Evolutionary conservation across 1,140 invertebrate species (phyloP), one percentile per base, ranked within the genome.

Genomic region (Drosophila auraria): DNA sequence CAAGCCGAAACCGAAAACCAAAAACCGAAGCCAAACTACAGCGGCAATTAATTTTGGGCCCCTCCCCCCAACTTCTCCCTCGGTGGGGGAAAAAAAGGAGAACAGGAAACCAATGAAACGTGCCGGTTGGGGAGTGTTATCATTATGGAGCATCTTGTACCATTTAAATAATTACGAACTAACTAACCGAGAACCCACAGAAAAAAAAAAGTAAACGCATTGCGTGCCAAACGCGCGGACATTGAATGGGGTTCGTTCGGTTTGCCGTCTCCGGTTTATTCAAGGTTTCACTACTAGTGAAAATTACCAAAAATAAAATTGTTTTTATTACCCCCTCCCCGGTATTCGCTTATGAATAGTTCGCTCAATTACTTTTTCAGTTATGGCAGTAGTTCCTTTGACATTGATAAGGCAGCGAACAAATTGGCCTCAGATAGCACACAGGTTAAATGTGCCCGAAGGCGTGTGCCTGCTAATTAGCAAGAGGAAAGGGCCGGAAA

Each of bases 161-260:
- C 73, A 87, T 89, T 87, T 89, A 87, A 87, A 89, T 87, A 87
- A 87, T 87, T 76, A 87, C 65, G 49, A 65, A 64, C 78, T 70
- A 79, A 80, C 70, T 64, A 76, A 73, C 56, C 58, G 50, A 64
- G 30, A 60, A 78, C n/a, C 33, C 14, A 77, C 73, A 45, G 50
- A 49, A 58, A 51, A 20, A 20, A 20, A 74, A 68, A 38, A 47
- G 30, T 56, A n/a, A 61, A 69, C 40, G 53, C 62, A 69, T 78
- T 78, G 75, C 75, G 75, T 78, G 75, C 74, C 54, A 66, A 45
- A n/a, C 61, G 45, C 45, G 15, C 33, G 38, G 44, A 50, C 57
- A 73, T 73, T 73, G 30, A 51, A 72, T 68, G 69, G 25, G 27
- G 45, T 51, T 59, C 20, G 27, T 42, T 59, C 20, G 25, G 25